A percentile compares a stretch with the other conserved stretches of the same genome.
Evolutionary conservation across 2,888 invertebrate species (phyloP).

Genomic region (Euphydryas editha): DNA sequence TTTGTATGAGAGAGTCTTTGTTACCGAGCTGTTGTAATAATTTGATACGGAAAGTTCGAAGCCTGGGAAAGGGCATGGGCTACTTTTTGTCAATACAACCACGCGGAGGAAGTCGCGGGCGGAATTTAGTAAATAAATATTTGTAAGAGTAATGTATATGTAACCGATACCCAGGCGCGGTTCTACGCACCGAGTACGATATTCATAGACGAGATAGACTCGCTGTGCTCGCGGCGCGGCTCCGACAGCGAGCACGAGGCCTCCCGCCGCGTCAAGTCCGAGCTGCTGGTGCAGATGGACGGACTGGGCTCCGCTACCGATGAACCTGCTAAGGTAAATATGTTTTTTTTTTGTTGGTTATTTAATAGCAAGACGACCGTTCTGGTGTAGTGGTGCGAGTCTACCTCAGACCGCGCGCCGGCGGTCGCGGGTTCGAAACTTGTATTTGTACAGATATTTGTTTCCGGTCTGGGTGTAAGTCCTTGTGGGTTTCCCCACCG

Average conservation of each 20-base stretch:
- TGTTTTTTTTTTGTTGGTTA: too few species aligned
- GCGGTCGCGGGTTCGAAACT: too few species aligned
- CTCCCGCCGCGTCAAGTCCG: conserved; percentile 97
- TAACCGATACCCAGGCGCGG: conserved; percentile 86
- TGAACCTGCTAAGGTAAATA: conserved; percentile 82
- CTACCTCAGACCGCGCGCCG: too few species aligned
- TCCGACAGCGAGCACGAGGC: conserved; percentile 99
- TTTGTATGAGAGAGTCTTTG: too few species aligned
- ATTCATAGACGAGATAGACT: conserved; percentile 99
- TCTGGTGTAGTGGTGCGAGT: too few species aligned
- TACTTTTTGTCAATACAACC: background rate
- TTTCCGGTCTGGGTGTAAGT: too few species aligned
- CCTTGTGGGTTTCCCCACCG: too few species aligned
- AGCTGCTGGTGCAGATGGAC: conserved; percentile 99
- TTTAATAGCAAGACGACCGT: too few species aligned
- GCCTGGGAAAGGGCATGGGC: too few species aligned
- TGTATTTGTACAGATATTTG: too few species aligned
- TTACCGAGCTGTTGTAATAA: too few species aligned
- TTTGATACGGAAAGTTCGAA: too few species aligned
- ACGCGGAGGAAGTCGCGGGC: background rate
- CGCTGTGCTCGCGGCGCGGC: conserved; percentile 96
- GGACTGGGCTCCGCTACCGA: conserved; percentile 91
- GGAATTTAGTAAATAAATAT: background rate
- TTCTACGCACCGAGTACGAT: conserved; percentile 99
- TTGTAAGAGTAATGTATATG: background rate